Evolutionary conservation across 1,140 invertebrate species (phyloP).

Genomic region (Acromyrmex heyeri): DNA sequence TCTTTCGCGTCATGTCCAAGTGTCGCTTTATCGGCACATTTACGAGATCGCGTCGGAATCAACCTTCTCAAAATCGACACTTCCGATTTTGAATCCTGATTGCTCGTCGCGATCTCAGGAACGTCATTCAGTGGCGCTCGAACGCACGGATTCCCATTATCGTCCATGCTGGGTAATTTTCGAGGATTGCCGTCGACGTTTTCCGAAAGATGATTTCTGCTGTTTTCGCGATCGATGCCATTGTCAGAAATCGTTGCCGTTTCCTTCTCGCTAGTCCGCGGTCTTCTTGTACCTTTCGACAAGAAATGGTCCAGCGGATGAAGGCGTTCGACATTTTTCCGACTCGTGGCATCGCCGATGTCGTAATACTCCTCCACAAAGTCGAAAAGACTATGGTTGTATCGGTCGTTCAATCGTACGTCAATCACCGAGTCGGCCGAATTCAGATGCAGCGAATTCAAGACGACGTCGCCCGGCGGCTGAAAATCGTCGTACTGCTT

Average conservation of each 20-base stretch:
- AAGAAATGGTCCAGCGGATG: slow-evolving; percentile 81
- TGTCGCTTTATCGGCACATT: not conserved
- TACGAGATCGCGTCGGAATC: not conserved
- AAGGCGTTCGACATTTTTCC: slow-evolving; percentile 65
- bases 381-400: slow-evolving; percentile 75
- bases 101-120: not conserved
- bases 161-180: not conserved
- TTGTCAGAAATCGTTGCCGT: slow-evolving; percentile 47
- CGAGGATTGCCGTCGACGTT: not conserved
- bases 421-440: slow-evolving; percentile 71
- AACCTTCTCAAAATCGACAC: not conserved
- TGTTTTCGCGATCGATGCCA: not conserved
- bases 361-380: slow-evolving; percentile 76
- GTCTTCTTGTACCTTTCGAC: slow-evolving; percentile 62
- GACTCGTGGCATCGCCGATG: slow-evolving; percentile 39
- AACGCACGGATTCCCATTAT: slow-evolving; percentile 24
- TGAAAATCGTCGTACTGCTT: slow-evolving; percentile 78
- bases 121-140: not conserved
- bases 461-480: slow-evolving; percentile 79
- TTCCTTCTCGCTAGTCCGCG: slow-evolving; percentile 64
- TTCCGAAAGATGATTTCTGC: not conserved
- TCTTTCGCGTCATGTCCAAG: not conserved
- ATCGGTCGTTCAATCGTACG: slow-evolving; percentile 65
- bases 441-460: slow-evolving; percentile 81
- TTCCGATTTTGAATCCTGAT: not conserved